Evolutionary conservation across 53 echinoderm and acorn worm species (phyloP).

Genomic region (Crossaster papposus): DNA sequence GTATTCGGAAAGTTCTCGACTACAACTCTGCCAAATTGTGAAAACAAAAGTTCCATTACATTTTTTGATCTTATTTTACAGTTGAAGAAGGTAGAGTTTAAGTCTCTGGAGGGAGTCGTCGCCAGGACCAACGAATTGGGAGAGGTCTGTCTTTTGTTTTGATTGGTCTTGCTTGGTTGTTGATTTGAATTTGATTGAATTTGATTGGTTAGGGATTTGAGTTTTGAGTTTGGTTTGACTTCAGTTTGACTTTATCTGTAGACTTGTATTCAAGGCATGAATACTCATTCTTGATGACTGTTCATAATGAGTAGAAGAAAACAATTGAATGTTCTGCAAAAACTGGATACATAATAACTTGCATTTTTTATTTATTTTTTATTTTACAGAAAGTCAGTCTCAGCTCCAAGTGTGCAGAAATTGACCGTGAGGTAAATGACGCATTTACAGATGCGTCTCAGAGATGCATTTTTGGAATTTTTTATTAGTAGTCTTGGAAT

Average conservation of each 20-base stretch:
- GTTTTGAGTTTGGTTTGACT: no score
- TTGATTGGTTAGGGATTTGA: no score
- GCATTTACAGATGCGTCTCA: no score
- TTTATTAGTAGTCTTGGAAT: no score
- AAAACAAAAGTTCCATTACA: no score
- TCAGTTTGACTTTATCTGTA: no score
- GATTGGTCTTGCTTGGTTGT: not conserved
- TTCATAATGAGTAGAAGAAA: no score
- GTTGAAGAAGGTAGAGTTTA: constrained; percentile 81
- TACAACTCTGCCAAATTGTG: no score
- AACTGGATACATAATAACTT: not conserved
- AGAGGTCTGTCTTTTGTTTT: constrained; percentile 64
- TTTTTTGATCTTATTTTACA: constrained; percentile 39
- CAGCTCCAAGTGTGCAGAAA: constrained; percentile 94
- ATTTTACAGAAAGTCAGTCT: constrained; percentile 71
- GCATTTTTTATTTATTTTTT: not conserved
- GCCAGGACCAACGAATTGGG: constrained; percentile 76
- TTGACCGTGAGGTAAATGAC: constrained; percentile 83
- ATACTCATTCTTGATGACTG: no score
- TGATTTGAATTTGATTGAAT: not conserved
- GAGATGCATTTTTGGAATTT: no score
- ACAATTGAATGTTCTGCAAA: not conserved
- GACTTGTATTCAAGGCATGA: no score
- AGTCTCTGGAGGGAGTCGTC: constrained; percentile 85
- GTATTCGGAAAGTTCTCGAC: no score